Evolutionary conservation across 2,888 invertebrate genomes (phyloP), one percentile per base, ranked within the genome.

Genomic region (Gerris lacustris): DNA sequence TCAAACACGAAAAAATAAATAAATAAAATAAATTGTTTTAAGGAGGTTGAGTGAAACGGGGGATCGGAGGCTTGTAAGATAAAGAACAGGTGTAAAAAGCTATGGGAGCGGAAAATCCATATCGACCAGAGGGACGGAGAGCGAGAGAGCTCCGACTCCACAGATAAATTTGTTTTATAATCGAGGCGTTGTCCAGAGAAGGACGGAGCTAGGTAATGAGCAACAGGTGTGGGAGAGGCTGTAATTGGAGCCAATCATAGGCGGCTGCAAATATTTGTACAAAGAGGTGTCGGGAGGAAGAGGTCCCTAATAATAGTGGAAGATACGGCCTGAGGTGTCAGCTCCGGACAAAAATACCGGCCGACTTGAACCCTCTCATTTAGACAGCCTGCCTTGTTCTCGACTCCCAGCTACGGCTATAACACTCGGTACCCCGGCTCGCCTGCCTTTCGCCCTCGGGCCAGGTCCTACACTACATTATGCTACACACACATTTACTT

Each of bases 221-320:
- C 18, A 64, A 64, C 64, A 64, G 64, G 64, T 64, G 64, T 9
- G 64, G 18, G 64, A n/a, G 31, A 7, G 31, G 64, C 64, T 64
- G 64, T 64, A 64, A 64, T 64, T 64, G 64, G 64, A 64, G 31
- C 9, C 64, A 64, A 64, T 64, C 64, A 64, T 64, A 64, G 64
- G 64, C 64, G 64, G 64, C 64, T 64, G 64, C 64, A 64, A 64
- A 64, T 64, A 64, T 64, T 64, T 64, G 64, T 18, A 64, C 64
- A 64, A 64, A 64, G 64, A 64, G 64, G 64, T 64, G 64, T 64
- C 64, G 64, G 64, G 55, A 18, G 18, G 64, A 64, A 15, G n/a
- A n/a, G 62, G 62, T n/a, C 62, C n/a, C 17, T 18, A 18, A 64
- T 18, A n/a, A 64, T 64, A 64, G 64, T 64, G 64, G 64, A n/a